phyloP scores from a whole-genome alignment of 2,797 vertebrate genomes.

The Momotus momota region DNA sequence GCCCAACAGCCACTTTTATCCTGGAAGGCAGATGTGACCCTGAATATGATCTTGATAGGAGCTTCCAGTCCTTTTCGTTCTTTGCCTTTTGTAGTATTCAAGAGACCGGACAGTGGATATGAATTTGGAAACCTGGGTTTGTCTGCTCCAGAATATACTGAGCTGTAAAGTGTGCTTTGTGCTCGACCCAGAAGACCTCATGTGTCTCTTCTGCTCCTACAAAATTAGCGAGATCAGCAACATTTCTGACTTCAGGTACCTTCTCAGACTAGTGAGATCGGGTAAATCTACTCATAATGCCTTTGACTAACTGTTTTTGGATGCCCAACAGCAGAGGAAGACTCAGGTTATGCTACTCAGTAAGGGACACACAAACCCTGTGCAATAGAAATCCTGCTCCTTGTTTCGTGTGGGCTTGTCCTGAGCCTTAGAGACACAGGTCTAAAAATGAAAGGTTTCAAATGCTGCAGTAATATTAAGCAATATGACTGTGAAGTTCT shows the following conservation, averaged over 20 bases:
- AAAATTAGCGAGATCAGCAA: not conserved
- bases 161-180: not conserved
- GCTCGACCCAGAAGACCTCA: not conserved
- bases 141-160: not conserved
- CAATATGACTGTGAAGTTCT: not conserved
- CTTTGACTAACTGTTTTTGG: not conserved
- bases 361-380: not conserved
- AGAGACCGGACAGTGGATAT: not conserved
- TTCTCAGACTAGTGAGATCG: not conserved
- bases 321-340: not conserved
- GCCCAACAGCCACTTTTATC: not conserved
- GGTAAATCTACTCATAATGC: not conserved
- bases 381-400: not conserved
- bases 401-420: too few species aligned
- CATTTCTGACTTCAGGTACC: not conserved
- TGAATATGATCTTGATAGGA: not conserved
- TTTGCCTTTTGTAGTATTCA: not conserved
- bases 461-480: not conserved
- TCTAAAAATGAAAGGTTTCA: slow-evolving; percentile 21
- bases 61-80: not conserved
- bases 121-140: not conserved
- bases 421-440: not conserved
- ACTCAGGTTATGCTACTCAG: not conserved
- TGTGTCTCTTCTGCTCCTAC: not conserved
- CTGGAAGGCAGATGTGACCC: not conserved